Conservation (phyloP, 2,888 invertebrate species). For the Papilio demoleus region DNA sequence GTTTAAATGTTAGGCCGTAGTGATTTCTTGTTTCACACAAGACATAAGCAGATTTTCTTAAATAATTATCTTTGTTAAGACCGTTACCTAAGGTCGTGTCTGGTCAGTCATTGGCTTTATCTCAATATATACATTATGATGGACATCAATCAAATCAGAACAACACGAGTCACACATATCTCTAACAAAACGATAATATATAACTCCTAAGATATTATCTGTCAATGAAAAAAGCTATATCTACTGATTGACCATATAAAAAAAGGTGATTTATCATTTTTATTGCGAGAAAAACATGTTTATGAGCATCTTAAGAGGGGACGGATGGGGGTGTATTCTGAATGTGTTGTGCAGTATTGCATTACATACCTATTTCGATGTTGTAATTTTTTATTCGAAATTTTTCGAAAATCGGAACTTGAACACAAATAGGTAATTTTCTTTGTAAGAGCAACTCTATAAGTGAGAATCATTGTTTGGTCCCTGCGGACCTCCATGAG, state of each 20-base stretch:
- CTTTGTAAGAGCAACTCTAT: too few relatives aligned
- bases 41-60: neutral
- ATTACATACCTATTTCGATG: too few relatives aligned
- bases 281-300: slow-evolving; percentile 84
- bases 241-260: slow-evolving; percentile 84
- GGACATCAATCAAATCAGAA: slow-evolving; percentile 51
- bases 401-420: too few relatives aligned
- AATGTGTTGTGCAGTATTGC: neutral
- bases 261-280: slow-evolving; percentile 84
- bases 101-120: slow-evolving; percentile 8
- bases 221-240: slow-evolving; percentile 73
- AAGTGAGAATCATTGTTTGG: too few relatives aligned
- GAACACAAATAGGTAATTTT: too few relatives aligned
- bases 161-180: slow-evolving; percentile 53
- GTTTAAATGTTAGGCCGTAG: too few relatives aligned
- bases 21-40: too few relatives aligned
- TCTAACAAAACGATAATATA: slow-evolving; percentile 53
- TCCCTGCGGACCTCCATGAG: too few relatives aligned
- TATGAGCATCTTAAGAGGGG: slow-evolving; percentile 82
- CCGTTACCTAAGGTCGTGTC: neutral
- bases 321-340: slow-evolving; percentile 47
- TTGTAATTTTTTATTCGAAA: too few relatives aligned
- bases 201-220: slow-evolving; percentile 70
- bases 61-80: neutral
- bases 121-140: slow-evolving; percentile 12